These are phyloP conservation scores for Cyprinodon tularosa DNA, from an alignment of 2,113 vertebrate species.

Conservation along the genomic window DNA sequence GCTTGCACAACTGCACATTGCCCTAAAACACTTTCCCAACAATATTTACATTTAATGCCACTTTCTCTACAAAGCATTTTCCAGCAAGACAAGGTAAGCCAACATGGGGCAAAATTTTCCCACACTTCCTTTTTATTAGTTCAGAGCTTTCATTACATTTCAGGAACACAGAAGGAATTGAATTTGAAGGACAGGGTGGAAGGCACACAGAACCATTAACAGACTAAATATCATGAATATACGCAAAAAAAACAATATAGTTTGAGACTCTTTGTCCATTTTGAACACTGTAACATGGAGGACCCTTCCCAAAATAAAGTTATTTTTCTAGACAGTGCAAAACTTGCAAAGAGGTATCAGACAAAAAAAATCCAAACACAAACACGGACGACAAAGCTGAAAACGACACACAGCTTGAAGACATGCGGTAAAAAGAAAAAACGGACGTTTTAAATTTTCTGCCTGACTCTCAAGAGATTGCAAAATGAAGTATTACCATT, in stretches of 20 bases:
- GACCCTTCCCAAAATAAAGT: slow-evolving; percentile 8
- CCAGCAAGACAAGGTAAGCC: not conserved
- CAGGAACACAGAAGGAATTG: slow-evolving; percentile 4
- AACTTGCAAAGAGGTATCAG: slow-evolving; percentile 13
- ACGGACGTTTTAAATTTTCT: not conserved
- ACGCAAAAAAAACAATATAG: not conserved
- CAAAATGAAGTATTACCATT: slow-evolving; percentile 1
- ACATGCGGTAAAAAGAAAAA: slow-evolving; percentile 5
- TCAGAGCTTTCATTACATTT: slow-evolving; percentile 18
- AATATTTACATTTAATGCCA: not conserved
- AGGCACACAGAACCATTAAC: slow-evolving; percentile 20
- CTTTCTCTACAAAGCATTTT: not conserved
- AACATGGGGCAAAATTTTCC: slow-evolving; percentile 6
- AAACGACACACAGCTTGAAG: slow-evolving; percentile 12
- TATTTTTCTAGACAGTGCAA: slow-evolving; percentile 1
- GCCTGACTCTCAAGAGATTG: slow-evolving; percentile 50
- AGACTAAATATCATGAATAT: not conserved
- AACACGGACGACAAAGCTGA: slow-evolving; percentile 21
- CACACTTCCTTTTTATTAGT: slow-evolving; percentile 38
- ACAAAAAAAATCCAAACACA: slow-evolving; percentile 7
- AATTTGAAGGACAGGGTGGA: slow-evolving; percentile 24
- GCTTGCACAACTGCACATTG: not conserved
- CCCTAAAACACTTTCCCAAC: too few species aligned
- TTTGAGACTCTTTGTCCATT: not conserved
- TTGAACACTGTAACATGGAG: not conserved